Conservation (phyloP, 2,888 invertebrate genomes). For the Andrena bicolor region DNA sequence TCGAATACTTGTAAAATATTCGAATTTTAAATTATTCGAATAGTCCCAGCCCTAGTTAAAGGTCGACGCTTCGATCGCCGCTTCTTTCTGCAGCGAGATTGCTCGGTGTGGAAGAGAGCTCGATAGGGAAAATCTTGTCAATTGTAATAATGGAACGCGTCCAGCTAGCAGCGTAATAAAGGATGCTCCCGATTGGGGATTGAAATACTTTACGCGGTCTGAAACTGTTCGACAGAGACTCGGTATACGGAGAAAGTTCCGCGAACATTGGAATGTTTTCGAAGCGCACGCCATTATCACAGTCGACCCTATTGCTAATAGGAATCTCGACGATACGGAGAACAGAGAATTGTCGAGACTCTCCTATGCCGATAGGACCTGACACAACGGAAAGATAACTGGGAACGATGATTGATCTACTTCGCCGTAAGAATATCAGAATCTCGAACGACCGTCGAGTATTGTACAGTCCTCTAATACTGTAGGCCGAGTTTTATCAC, state of each 20-base stretch:
- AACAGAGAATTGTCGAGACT: constrained; percentile 8
- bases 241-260: background rate
- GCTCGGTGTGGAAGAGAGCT: constrained; percentile 8
- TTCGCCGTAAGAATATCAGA: background rate
- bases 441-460: constrained; percentile 39
- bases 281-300: constrained; percentile 13
- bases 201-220: background rate
- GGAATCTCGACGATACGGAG: background rate
- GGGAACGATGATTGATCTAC: constrained; percentile 6
- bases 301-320: background rate
- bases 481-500: constrained; percentile 72
- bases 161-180: background rate
- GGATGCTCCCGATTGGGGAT: background rate
- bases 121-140: background rate
- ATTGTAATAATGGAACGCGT: constrained; percentile 22
- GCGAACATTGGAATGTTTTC: background rate
- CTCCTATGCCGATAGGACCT: background rate
- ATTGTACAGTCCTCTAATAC: constrained; percentile 55
- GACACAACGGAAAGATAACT: background rate
- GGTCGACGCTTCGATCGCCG: constrained; percentile 36
- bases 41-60: too few species aligned
- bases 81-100: constrained; percentile 14
- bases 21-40: too few species aligned
- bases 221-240: too few species aligned
- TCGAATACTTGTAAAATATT: too few species aligned